Evolutionary conservation across 2,888 invertebrate species (phyloP).

Genomic region (Heliconius sara): DNA sequence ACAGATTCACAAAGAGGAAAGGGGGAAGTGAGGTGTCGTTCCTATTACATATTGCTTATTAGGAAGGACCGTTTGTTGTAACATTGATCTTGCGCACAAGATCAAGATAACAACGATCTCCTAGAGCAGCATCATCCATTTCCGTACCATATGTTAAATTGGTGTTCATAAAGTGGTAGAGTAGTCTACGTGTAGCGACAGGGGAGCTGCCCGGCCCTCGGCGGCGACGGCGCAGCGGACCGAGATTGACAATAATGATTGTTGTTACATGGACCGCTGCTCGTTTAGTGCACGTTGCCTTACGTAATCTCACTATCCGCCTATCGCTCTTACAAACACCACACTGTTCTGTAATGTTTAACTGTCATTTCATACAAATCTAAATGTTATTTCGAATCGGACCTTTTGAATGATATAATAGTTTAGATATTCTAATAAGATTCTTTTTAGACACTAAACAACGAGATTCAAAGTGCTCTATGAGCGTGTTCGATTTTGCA

Average conservation of each 20-base stretch:
- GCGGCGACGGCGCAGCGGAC: slow-evolving; percentile 36
- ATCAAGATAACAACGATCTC: slow-evolving; percentile 33
- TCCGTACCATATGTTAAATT: slow-evolving; percentile 27
- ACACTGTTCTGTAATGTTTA: background rate
- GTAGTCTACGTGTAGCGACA: slow-evolving; percentile 32
- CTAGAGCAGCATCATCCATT: slow-evolving; percentile 27
- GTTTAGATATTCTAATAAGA: slow-evolving; percentile 3
- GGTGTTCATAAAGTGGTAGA: slow-evolving; percentile 23
- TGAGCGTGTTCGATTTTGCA: background rate
- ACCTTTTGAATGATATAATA: background rate
- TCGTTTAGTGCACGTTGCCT: slow-evolving; percentile 60
- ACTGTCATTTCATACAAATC: background rate
- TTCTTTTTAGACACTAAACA: slow-evolving; percentile 6
- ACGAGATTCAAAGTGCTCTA: background rate
- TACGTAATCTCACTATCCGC: slow-evolving; percentile 65
- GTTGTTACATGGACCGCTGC: slow-evolving; percentile 67
- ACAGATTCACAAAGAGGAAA: background rate
- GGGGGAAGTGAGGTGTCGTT: background rate
- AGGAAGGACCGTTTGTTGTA: slow-evolving; percentile 26
- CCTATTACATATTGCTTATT: slow-evolving; percentile 15
- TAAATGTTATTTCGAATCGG: background rate
- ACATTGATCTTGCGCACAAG: slow-evolving; percentile 41
- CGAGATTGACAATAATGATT: slow-evolving; percentile 62
- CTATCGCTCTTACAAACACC: slow-evolving; percentile 14
- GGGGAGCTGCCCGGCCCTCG: slow-evolving; percentile 33